Percentiles rank a stretch among this genome's conserved stretches.
These are phyloP conservation scores for Drosophila insularis DNA, from an alignment of 1,140 invertebrate genomes.

Conservation along the genomic window DNA sequence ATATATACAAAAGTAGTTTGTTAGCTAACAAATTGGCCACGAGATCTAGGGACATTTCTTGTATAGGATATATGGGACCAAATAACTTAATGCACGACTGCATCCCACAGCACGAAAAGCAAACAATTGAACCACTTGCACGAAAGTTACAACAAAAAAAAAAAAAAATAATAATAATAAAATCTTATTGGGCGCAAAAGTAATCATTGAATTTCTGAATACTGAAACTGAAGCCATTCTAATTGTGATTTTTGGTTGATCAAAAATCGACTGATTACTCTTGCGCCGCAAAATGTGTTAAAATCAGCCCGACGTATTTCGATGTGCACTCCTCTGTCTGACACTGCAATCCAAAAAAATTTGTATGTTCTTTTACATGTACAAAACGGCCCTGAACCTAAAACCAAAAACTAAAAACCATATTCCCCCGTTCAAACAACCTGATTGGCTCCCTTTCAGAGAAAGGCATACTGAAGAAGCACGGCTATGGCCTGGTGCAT, in stretches of 20 bases:
- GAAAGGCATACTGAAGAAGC: slow-evolving; percentile 95
- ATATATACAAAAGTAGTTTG: too few relatives aligned
- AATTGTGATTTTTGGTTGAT: background rate
- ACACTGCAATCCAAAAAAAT: slow-evolving; percentile 55
- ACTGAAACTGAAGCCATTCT: background rate
- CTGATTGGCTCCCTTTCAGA: slow-evolving; percentile 85
- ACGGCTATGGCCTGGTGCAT: slow-evolving; percentile 89
- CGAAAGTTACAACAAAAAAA: background rate
- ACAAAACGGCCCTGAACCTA: slow-evolving; percentile 20
- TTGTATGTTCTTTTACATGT: slow-evolving; percentile 76
- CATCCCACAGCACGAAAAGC: slow-evolving; percentile 7
- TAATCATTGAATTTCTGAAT: slow-evolving; percentile 1
- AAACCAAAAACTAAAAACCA: background rate
- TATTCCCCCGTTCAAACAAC: slow-evolving; percentile 17
- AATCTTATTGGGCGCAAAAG: slow-evolving; percentile 10
- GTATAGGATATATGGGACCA: background rate
- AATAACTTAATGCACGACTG: slow-evolving; percentile 2
- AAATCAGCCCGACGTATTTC: slow-evolving; percentile 37
- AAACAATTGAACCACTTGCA: slow-evolving; percentile 1
- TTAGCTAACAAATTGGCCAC: too few relatives aligned
- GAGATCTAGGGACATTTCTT: too few relatives aligned
- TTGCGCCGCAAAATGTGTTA: slow-evolving; percentile 21
- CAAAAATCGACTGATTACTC: slow-evolving; percentile 6
- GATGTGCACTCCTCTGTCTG: slow-evolving; percentile 54
- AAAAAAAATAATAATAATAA: background rate